Evolutionary conservation across 2,888 invertebrate species (phyloP), one percentile per base, ranked within the genome.

Genomic region (Pachycephus smyrnensis): DNA sequence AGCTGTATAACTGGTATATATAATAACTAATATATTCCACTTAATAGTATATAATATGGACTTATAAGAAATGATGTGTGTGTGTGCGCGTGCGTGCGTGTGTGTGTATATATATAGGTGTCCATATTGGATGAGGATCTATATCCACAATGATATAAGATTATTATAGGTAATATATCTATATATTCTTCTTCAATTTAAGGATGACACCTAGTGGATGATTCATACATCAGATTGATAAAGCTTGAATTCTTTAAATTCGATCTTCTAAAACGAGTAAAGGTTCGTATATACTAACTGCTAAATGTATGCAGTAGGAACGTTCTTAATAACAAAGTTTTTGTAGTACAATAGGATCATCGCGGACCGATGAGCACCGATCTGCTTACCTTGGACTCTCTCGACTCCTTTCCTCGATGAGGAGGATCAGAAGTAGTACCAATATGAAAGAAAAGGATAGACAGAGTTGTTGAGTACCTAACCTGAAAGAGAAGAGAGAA

Each of bases 311-410:
- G 55, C 55, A 55, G 55, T 55, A 55, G 55, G 23, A 55, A 55
- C 23, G 55, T 55, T 55, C 55, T 55, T 55, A 55, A 78, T 83
- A 82, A 85, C 81, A 82, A 86, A 81, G 82, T 82, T 83, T 75
- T 80, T 75, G 79, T 76, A 79, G 78, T 82, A 87, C 83, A 86
- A 87, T 86, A 80, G 87, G 86, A 87, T 88, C 86, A 87, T 85
- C 85, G 84, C 85, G 86, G 84, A 84, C 84, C 83, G 84, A 76
- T 83, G 87, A 88, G 84, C 89, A 86, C 84, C 82, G 85, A 88
- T 88, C 87, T 88, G 84, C 88, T 88, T 88, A 85, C 80, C 83
- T 80, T 82, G 79, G 79, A 80, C 76, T 33, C 69, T 69, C 80
- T 83, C 78, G 81, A 76, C 77, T 69, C 74, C 36, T 35, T n/a